Conservation (phyloP, 2,113 vertebrate species). For the Vidua macroura region DNA sequence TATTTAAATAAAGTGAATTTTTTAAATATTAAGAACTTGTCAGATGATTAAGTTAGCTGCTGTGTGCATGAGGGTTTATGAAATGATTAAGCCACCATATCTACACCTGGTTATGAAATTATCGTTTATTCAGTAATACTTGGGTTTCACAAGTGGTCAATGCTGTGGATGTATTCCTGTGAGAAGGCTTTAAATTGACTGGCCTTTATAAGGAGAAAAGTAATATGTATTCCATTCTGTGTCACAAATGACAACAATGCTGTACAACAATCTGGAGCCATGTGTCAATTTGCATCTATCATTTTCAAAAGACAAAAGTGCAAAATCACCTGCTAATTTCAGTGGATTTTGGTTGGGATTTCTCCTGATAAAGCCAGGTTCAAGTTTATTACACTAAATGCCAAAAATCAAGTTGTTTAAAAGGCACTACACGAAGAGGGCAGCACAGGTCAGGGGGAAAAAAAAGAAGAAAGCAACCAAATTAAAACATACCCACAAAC, state of each 20-base stretch:
- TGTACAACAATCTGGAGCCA: not conserved
- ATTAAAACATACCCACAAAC: constrained; percentile 90
- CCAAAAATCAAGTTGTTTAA: not conserved
- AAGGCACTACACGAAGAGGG: not conserved
- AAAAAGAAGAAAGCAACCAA: not conserved
- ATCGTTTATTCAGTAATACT: not conserved
- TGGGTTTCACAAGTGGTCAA: not conserved
- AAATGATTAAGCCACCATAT: not conserved
- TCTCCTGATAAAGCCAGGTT: constrained; percentile 22
- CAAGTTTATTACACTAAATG: not conserved
- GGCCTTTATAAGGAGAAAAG: not conserved
- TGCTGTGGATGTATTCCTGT: not conserved
- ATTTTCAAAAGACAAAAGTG: not conserved
- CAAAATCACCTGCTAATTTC: not conserved
- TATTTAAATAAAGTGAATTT: not conserved
- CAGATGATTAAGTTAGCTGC: not conserved
- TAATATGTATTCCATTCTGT: not conserved
- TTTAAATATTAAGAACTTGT: not conserved
- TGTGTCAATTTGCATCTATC: not conserved
- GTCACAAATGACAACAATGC: not conserved
- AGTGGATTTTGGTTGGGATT: not conserved
- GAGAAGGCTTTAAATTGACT: not conserved
- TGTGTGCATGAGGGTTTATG: not conserved
- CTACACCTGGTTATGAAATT: not conserved
- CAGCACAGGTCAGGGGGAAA: accelerated